Evolutionary conservation across 2,797 vertebrate genomes (phyloP).

Genomic region (Salarias fasciatus): DNA sequence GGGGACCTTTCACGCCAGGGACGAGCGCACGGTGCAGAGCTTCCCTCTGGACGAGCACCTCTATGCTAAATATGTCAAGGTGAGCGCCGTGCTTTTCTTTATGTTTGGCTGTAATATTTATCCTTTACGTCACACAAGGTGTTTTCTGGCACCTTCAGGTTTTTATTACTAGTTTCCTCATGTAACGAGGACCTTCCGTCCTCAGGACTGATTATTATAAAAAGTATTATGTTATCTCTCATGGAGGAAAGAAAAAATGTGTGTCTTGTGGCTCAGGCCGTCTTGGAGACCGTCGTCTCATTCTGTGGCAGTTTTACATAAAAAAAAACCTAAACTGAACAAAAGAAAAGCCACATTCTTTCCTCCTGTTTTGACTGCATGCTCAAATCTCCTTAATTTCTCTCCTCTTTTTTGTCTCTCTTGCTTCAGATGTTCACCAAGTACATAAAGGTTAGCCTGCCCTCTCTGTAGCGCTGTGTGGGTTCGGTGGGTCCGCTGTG

Average conservation of each 20-base stretch:
- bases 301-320: neutral
- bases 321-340: too few relatives aligned
- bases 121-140: too few relatives aligned
- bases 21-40: slow-evolving; percentile 96
- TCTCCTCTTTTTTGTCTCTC: slow-evolving; percentile 58
- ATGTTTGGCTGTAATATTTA: too few relatives aligned
- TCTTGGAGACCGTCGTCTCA: slow-evolving; percentile 6
- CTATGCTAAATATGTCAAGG: slow-evolving; percentile 99
- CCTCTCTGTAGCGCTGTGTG: slow-evolving; percentile 72
- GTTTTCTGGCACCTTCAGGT: neutral
- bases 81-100: slow-evolving; percentile 65
- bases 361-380: slow-evolving; percentile 53
- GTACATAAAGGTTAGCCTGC: slow-evolving; percentile 98
- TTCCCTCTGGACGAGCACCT: slow-evolving; percentile 97
- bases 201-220: neutral
- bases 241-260: too few relatives aligned
- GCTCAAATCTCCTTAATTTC: slow-evolving; percentile 50
- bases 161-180: neutral
- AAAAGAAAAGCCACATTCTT: slow-evolving; percentile 5
- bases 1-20: slow-evolving; percentile 95
- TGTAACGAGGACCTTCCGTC: neutral
- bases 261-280: neutral
- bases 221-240: too few relatives aligned
- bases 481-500: slow-evolving; percentile 44
- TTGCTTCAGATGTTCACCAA: slow-evolving; percentile 99